These are phyloP conservation scores for Proisotoma minuta DNA, from an alignment of 2,888 invertebrate genomes.

Conservation along the genomic window DNA sequence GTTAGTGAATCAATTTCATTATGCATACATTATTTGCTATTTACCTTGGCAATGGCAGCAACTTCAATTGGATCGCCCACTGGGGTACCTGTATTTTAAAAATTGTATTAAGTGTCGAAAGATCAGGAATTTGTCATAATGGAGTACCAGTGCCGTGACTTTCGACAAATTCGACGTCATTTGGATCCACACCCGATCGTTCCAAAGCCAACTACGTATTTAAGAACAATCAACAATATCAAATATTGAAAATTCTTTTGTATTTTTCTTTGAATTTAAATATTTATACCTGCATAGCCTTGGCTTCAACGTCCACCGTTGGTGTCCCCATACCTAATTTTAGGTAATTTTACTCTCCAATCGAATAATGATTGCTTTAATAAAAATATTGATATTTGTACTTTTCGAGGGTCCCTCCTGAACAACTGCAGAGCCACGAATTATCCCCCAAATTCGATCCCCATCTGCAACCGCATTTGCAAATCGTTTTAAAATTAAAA, in stretches of 20 bases:
- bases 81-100: too few relatives aligned
- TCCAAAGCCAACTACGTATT: constrained; percentile 7
- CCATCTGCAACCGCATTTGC: constrained; percentile 22
- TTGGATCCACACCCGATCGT: neutral
- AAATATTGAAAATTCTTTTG: too few relatives aligned
- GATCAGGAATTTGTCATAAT: neutral
- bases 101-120: neutral
- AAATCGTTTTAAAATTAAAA: constrained; percentile 17
- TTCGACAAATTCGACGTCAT: constrained; percentile 11
- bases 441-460: constrained; percentile 21
- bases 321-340: constrained; percentile 17
- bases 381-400: too few relatives aligned
- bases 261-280: too few relatives aligned
- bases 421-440: constrained; percentile 21
- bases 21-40: neutral
- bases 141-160: constrained; percentile 2
- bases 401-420: constrained; percentile 22
- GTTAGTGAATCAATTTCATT: too few relatives aligned
- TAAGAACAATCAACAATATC: too few relatives aligned
- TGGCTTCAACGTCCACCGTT: constrained; percentile 4
- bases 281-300: too few relatives aligned
- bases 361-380: neutral
- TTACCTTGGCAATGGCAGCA: constrained; percentile 1
- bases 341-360: neutral
- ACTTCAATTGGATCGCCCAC: constrained; percentile 9